A percentile compares a stretch with the other conserved stretches of the same genome.
Evolutionary conservation across 1,140 invertebrate genomes (phyloP).

Genomic region (Trissolcus basalis): DNA sequence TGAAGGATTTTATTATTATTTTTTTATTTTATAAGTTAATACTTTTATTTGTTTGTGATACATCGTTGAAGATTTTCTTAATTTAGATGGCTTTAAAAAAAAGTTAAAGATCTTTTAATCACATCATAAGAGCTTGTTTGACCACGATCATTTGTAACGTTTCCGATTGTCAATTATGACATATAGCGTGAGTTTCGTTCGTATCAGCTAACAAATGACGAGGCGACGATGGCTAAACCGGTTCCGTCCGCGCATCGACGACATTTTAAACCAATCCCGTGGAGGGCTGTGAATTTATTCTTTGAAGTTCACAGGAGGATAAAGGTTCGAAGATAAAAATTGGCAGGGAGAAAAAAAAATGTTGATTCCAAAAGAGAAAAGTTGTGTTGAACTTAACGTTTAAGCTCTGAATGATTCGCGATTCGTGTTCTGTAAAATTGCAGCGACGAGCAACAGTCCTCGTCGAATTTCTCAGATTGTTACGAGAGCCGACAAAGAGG

Average conservation of each 20-base stretch:
- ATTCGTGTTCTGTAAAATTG: constrained; percentile 17
- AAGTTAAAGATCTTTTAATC: too few species aligned
- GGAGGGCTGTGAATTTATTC: constrained; percentile 30
- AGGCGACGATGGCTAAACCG: constrained; percentile 54
- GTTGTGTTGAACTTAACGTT: too few species aligned
- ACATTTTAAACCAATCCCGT: constrained; percentile 21
- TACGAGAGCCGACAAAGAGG: constrained; percentile 37
- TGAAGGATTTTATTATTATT: too few species aligned
- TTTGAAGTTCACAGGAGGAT: constrained; percentile 24
- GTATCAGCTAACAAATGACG: constrained; percentile 52
- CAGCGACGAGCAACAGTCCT: too few species aligned
- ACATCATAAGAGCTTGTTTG: constrained; percentile 14
- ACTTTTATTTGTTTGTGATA: too few species aligned
- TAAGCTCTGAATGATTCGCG: constrained; percentile 29
- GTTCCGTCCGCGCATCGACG: constrained; percentile 26
- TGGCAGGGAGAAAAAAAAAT: constrained; percentile 11
- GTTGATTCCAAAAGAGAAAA: background rate
- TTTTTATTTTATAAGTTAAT: too few species aligned
- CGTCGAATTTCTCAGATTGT: constrained; percentile 14
- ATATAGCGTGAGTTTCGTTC: constrained; percentile 47
- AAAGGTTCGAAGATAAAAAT: constrained; percentile 22
- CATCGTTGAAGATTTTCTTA: too few species aligned
- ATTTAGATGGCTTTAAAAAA: too few species aligned
- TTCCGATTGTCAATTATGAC: constrained; percentile 51
- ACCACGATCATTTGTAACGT: constrained; percentile 44